Conservation (phyloP, 2,113 vertebrate species). For the Alethe castanea region DNA sequence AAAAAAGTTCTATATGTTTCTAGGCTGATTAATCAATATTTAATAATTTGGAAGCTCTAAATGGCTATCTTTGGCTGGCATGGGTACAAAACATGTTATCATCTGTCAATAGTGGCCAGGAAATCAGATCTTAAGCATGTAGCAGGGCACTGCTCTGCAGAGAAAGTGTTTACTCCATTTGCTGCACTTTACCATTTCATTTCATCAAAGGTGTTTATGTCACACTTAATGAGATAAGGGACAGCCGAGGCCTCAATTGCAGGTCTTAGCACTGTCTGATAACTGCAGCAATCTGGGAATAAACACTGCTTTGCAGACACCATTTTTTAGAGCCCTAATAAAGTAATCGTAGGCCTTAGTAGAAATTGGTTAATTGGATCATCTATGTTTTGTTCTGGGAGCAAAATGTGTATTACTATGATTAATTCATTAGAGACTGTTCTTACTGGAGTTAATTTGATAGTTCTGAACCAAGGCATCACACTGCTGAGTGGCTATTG, state of each 20-base stretch:
- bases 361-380: conserved; percentile 35
- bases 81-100: conserved; percentile 46
- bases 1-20: conserved; percentile 22
- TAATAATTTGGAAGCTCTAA: conserved; percentile 76
- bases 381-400: neutral
- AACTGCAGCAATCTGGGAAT: conserved; percentile 49
- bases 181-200: conserved; percentile 62
- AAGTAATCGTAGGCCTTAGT: conserved; percentile 22
- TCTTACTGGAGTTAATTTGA: conserved; percentile 39
- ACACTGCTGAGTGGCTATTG: neutral
- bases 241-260: conserved; percentile 11
- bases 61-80: conserved; percentile 61
- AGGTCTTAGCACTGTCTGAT: conserved; percentile 41
- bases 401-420: neutral
- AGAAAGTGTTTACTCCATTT: conserved; percentile 38
- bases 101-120: conserved; percentile 58
- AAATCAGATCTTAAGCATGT: conserved; percentile 60
- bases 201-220: conserved; percentile 70
- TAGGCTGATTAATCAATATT: conserved; percentile 73
- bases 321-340: conserved; percentile 33
- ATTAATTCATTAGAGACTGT: conserved; percentile 21
- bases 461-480: neutral
- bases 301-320: conserved; percentile 29
- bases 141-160: conserved; percentile 15
- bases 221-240: conserved; percentile 66